Evolutionary conservation across 2,888 invertebrate species (phyloP).

Genomic region (Frankliniella intonsa): DNA sequence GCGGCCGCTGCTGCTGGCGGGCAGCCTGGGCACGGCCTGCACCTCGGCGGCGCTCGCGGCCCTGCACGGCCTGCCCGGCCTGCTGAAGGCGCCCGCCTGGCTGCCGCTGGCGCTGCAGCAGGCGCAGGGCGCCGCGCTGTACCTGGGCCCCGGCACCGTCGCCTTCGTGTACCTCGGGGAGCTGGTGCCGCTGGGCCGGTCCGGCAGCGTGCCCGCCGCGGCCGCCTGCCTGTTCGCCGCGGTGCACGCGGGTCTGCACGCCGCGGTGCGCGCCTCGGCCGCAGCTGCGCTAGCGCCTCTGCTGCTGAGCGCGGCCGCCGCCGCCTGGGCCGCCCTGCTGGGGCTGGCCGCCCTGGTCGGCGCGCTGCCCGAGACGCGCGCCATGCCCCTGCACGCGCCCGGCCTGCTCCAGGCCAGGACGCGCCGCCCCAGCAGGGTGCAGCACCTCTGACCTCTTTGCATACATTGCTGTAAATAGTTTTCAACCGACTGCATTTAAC

Average conservation of each 20-base stretch:
- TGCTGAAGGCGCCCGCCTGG: neutral
- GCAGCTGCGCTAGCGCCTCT: neutral
- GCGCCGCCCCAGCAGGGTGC: neutral
- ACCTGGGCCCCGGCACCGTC: conserved; percentile 16
- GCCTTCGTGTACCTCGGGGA: conserved; percentile 5
- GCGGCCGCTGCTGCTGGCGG: neutral
- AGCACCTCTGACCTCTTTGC: neutral
- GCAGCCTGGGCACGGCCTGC: neutral
- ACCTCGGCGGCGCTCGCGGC: neutral
- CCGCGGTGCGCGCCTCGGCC: neutral
- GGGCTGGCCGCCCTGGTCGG: neutral
- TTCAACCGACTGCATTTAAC: too few species aligned
- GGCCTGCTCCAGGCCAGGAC: neutral
- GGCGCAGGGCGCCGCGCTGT: neutral
- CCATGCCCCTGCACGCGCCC: neutral
- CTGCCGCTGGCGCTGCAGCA: neutral
- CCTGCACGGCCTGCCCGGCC: neutral
- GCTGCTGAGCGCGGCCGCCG: neutral
- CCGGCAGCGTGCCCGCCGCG: neutral
- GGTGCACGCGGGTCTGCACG: neutral
- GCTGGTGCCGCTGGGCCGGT: neutral
- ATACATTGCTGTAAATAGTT: too few species aligned
- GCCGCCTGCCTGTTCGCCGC: neutral
- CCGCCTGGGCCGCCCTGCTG: neutral
- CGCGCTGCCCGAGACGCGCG: neutral